Evolutionary conservation across 1,140 invertebrate species (phyloP), one percentile per base, ranked within the genome.

Genomic region (Idris sp.): DNA sequence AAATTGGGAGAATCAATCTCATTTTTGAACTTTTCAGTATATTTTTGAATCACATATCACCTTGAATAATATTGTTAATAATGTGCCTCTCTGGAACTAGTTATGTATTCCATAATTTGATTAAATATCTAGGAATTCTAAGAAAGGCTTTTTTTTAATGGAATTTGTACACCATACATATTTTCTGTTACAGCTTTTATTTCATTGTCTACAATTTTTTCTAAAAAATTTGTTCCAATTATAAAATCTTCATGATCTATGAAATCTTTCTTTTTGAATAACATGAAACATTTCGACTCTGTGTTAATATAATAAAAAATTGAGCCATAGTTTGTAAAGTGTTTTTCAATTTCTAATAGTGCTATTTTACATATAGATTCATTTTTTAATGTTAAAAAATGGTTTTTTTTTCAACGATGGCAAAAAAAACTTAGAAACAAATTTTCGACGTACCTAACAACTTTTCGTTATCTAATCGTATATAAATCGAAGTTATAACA

Each of bases 1-100:
- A 68, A 8, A 77, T 1, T 0, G 75, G 62, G 10, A 77, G 22
- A 16, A 77, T n/a, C 26, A 13, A 58, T 49, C 11, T 25, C n/a
- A 10, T 62, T 10, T 4, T 0, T 4, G 9, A 14, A 7, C 19
- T 56, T 25, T 4, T 44, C 14, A 15, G 33, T 8, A 51, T 56
- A 62, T 13, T 61, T 48, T 4, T 56, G 18, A 3, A 8, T 41
- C 67, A 62, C 13, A 54, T 7, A 14, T 49, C 18, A 5, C 26
- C 22, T 44, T 73, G 51, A 1, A 73, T 64, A 4, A 73, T 53
- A 49, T 73, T 64, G 7, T 13, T 30, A 7, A 64, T 58, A 25
- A 64, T 25, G 9, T 31, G 1, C 0, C 4, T 19, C 40, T 64
- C 15, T 19, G 43, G 35, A 0, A 3, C 14, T 31, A 73, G n/a